phyloP scores from a whole-genome alignment of 2,113 vertebrate species.

The Grus americana region DNA sequence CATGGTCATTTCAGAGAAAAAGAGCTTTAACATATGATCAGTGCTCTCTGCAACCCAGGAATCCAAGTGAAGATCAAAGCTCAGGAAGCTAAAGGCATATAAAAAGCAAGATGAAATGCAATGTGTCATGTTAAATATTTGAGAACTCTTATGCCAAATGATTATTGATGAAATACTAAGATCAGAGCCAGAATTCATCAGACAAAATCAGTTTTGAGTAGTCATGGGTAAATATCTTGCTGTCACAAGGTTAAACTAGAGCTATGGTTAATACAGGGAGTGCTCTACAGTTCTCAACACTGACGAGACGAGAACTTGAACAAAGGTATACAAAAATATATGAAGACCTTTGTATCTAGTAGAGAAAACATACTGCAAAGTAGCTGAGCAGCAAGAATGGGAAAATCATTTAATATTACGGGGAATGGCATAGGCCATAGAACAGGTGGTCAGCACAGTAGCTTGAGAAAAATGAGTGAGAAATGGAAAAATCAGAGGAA shows the following conservation, averaged over 20 bases:
- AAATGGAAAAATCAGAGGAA: background rate
- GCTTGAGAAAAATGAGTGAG: background rate
- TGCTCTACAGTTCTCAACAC: background rate
- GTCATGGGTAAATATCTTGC: background rate
- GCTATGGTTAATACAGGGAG: background rate
- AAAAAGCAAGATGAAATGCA: background rate
- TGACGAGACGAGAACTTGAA: background rate
- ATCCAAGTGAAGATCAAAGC: background rate
- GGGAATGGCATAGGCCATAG: background rate
- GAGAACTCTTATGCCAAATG: background rate
- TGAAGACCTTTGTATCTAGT: background rate
- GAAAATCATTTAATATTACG: background rate
- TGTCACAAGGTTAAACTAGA: background rate
- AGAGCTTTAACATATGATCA: background rate
- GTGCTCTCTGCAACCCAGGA: background rate
- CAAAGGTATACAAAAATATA: background rate
- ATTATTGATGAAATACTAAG: background rate
- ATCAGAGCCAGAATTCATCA: background rate
- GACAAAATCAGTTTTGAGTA: background rate
- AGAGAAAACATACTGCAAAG: background rate
- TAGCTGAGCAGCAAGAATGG: background rate
- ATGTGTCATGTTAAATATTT: background rate
- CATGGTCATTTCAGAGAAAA: background rate
- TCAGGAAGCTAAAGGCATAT: background rate
- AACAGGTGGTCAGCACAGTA: background rate